Percentiles rank a stretch among this genome's conserved stretches.
Evolutionary conservation across 2,113 vertebrate species (phyloP).

Genomic region (Okapia johnstoni): DNA sequence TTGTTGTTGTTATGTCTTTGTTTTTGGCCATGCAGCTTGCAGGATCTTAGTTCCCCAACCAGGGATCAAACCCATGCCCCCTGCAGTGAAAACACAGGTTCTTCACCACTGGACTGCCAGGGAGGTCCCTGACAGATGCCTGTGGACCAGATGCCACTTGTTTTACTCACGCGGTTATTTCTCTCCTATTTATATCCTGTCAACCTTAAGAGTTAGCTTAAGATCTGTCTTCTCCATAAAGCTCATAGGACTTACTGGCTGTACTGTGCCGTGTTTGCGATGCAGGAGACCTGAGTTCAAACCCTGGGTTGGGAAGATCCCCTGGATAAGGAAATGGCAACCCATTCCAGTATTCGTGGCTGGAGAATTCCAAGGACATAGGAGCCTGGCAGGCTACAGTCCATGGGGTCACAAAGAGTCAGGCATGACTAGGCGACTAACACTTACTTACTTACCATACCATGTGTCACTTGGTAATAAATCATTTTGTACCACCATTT

Average conservation of each 20-base stretch:
- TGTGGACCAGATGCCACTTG: background rate
- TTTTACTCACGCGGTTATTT: background rate
- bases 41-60: background rate
- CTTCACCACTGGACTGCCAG: background rate
- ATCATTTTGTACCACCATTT: background rate
- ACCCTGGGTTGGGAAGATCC: background rate
- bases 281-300: background rate
- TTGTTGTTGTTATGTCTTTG: background rate
- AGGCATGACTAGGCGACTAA: background rate
- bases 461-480: background rate
- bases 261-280: background rate
- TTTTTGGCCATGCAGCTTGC: background rate
- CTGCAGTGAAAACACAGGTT: background rate
- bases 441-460: background rate
- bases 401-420: background rate
- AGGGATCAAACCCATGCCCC: background rate
- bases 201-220: background rate
- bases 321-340: background rate
- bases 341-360: background rate
- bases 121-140: background rate
- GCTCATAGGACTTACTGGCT: background rate
- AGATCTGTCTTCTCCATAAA: background rate
- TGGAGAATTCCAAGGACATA: background rate
- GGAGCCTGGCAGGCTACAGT: background rate
- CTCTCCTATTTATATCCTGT: background rate